Percentiles rank a stretch among this genome's conserved stretches.
phyloP scores from a whole-genome alignment of 2,113 vertebrate species.

The Baryphthengus martii region DNA sequence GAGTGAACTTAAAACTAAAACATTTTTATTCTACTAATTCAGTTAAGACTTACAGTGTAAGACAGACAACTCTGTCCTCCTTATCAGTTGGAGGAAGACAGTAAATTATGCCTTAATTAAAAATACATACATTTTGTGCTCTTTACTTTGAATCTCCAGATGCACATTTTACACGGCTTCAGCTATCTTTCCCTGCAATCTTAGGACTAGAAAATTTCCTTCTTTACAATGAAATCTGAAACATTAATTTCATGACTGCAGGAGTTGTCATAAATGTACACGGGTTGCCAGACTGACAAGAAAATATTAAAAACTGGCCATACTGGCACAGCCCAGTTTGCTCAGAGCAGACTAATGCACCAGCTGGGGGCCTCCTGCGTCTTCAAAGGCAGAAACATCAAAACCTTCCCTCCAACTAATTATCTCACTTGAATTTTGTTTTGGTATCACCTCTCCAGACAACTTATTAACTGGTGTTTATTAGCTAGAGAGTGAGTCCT shows the following conservation, averaged over 20 bases:
- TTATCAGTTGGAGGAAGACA: not conserved
- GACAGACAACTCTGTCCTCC: not conserved
- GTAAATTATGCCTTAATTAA: not conserved
- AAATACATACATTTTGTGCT: not conserved
- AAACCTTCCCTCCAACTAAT: not conserved
- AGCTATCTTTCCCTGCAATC: not conserved
- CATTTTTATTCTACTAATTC: not conserved
- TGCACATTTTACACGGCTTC: not conserved
- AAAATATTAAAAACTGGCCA: not conserved
- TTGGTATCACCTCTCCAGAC: not conserved
- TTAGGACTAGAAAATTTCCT: not conserved
- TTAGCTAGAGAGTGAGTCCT: not conserved
- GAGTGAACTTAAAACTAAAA: not conserved
- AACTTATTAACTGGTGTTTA: not conserved
- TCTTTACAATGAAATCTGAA: not conserved
- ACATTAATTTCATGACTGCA: not conserved
- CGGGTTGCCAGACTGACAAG: not conserved
- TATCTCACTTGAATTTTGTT: not conserved
- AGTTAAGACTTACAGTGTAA: not conserved
- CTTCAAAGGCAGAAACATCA: not conserved
- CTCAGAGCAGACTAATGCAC: not conserved
- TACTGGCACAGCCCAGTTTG: not conserved
- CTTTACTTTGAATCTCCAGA: not conserved
- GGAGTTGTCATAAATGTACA: not conserved
- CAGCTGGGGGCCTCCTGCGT: not conserved